Conservation (phyloP, 2,888 invertebrate species). For the Diadegma fenestrale region DNA sequence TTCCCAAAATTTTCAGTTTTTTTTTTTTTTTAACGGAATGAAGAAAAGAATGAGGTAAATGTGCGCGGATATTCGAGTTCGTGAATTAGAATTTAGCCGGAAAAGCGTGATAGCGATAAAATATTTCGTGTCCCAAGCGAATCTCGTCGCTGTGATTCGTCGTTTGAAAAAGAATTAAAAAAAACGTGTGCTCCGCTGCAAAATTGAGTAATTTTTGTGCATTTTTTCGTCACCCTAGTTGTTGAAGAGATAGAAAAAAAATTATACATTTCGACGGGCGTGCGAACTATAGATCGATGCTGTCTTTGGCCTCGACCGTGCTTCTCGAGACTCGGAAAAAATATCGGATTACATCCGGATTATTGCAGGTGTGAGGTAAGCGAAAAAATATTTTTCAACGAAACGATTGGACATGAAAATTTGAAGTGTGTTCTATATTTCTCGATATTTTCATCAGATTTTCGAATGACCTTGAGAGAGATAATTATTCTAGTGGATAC, state of each 20-base stretch:
- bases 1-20: background rate
- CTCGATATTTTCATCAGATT: background rate
- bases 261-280: background rate
- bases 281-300: constrained; percentile 15
- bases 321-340: constrained; percentile 21
- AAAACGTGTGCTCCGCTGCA: constrained; percentile 1
- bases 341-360: constrained; percentile 70
- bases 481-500: background rate
- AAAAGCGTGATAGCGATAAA: constrained; percentile 21
- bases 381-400: background rate
- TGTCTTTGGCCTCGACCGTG: constrained; percentile 3
- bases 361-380: constrained; percentile 52
- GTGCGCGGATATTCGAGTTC: constrained; percentile 20
- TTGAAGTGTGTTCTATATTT: background rate
- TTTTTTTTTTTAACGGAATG: background rate
- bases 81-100: background rate
- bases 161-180: background rate
- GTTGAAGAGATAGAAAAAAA: background rate
- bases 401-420: constrained; percentile 1
- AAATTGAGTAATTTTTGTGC: constrained; percentile 24
- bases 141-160: constrained; percentile 28
- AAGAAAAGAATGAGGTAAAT: background rate
- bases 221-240: background rate
- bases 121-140: constrained; percentile 12
- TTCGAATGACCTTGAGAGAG: background rate